Conservation (phyloP, 2,113 vertebrate species). For the Bambusicola thoracicus region DNA sequence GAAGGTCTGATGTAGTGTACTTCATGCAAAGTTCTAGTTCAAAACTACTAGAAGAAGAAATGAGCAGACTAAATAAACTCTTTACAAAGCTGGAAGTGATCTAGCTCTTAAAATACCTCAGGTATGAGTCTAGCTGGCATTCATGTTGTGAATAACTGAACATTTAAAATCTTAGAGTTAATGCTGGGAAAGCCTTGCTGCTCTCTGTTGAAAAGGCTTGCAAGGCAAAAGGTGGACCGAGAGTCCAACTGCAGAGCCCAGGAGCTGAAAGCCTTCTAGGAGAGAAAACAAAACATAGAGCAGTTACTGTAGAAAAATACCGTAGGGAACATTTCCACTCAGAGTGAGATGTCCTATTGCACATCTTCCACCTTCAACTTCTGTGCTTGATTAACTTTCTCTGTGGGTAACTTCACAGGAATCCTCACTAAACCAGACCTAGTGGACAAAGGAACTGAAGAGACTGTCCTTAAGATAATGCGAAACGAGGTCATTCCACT, state of each 20-base stretch:
- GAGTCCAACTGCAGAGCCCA: not conserved
- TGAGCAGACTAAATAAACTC: not conserved
- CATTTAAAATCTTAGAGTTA: not conserved
- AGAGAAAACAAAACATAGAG: not conserved
- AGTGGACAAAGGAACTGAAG: constrained; percentile 87
- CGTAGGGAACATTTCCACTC: fast-evolving
- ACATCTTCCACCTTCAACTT: not conserved
- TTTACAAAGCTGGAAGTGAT: not conserved
- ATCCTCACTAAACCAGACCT: constrained; percentile 93
- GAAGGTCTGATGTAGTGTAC: not conserved
- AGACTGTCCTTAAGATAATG: constrained; percentile 75
- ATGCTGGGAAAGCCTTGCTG: not conserved
- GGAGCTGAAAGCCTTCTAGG: not conserved
- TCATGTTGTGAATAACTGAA: not conserved
- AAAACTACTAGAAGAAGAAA: not conserved
- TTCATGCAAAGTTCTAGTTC: not conserved
- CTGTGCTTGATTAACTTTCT: not conserved
- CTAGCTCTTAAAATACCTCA: not conserved
- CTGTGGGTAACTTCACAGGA: constrained; percentile 70
- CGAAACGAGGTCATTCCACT: constrained; percentile 81
- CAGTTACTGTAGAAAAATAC: not conserved
- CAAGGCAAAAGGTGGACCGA: not conserved
- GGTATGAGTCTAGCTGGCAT: not conserved
- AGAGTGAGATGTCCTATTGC: not conserved
- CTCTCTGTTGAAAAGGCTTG: not conserved